Base-by-base conservation (phyloP, 2,797 vertebrate species). In the Notamacropus eugenii region DNA sequence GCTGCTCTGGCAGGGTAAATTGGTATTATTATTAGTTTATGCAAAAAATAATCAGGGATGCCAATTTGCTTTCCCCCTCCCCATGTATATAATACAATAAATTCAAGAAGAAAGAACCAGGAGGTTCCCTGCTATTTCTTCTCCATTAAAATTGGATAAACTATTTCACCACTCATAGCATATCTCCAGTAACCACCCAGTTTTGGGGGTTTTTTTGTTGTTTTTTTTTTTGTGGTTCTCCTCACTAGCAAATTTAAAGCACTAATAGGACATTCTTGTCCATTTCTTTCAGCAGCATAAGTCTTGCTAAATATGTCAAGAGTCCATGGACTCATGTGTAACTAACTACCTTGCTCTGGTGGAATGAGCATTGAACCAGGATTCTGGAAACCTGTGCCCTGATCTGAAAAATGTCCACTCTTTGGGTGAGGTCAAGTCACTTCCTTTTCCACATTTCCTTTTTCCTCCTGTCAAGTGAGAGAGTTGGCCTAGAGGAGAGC, bases 401-500 rank as follows among this genome's bases (percentile, higher is more conserved):
- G 90, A 82, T 90, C 40, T 27, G 74, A 87, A 87, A 87, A 46
- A 50, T 87, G 40, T 87, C 93, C 93, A 55, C 34, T 28, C 29
- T 67, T 34, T 27, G 54, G 82, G 54, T 34, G 62, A 92, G 90
- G 3, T 29, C 58, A 62, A 29, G 0, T 3, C 22, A 87, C 24
- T 87, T 62, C 56, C 50, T 1, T 5, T 5, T 46, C 5, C 58
- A 58, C 55, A 91, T 91, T 87, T 94, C 55, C 55, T n/a, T 62
- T 57, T 82, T 90, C 67, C 55, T 55, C 24, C 0, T 11, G 94
- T 6, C 91, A 92, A 95, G 93, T 90, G 54, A 93, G 29, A 40
- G 16, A 54, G 27, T 50, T 34, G 55, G 55, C 91, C 91, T 62
- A 95, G 90, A 62, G 55, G 40, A 94, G 93, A 55, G 90, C 91